Conservation (phyloP, 1,140 invertebrate genomes). For the Stratiolaelaps scimitus region DNA sequence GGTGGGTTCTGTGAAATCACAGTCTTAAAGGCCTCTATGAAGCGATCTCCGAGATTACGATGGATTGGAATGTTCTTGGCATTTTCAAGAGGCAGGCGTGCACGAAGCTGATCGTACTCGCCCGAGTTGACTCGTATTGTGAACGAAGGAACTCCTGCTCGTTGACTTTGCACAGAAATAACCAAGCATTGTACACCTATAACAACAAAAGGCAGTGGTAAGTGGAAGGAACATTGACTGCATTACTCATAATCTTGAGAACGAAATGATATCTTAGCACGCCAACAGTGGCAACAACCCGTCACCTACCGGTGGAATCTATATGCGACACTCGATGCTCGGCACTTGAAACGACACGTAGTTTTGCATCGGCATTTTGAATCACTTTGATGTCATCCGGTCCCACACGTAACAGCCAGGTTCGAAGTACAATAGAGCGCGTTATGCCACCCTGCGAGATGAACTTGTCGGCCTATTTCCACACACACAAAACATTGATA, state of each 20-base stretch:
- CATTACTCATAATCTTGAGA: background rate
- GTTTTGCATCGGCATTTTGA: slow-evolving; percentile 18
- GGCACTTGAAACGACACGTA: slow-evolving; percentile 6
- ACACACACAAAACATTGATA: no score
- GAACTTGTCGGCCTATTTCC: slow-evolving; percentile 3
- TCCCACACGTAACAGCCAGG: slow-evolving; percentile 18
- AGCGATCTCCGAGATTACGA: slow-evolving; percentile 63
- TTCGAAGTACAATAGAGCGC: background rate
- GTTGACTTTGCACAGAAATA: slow-evolving; percentile 57
- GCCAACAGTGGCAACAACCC: background rate
- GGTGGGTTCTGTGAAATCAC: slow-evolving; percentile 56
- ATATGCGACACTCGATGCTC: slow-evolving; percentile 17
- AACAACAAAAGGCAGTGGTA: background rate
- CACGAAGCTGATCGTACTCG: slow-evolving; percentile 64
- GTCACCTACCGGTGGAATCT: background rate
- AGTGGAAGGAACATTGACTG: background rate
- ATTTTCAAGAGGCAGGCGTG: slow-evolving; percentile 60
- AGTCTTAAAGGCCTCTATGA: slow-evolving; percentile 65
- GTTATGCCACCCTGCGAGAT: slow-evolving; percentile 1
- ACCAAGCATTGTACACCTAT: slow-evolving; percentile 59
- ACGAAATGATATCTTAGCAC: background rate
- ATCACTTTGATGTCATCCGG: background rate
- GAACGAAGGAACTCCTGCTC: slow-evolving; percentile 40
- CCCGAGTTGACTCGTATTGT: slow-evolving; percentile 53
- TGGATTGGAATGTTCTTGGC: slow-evolving; percentile 62